Percentiles rank a stretch among this genome's conserved stretches.
Evolutionary conservation across 2,797 vertebrate species (phyloP).

Genomic region (Falco columbarius): DNA sequence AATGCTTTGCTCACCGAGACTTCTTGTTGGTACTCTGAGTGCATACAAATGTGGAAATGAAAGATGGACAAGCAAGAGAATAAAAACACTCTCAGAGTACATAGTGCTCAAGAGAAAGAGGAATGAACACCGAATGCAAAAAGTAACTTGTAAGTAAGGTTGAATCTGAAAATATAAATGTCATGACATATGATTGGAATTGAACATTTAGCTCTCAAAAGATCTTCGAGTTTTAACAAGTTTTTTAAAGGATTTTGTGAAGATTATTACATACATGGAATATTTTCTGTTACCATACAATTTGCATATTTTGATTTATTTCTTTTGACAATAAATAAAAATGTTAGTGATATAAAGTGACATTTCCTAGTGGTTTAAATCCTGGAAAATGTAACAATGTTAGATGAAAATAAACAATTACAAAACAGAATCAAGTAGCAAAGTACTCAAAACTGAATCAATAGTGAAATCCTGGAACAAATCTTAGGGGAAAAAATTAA

Average conservation of each 20-base stretch:
- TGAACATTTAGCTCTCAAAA: background rate
- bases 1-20: background rate
- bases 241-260: background rate
- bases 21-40: background rate
- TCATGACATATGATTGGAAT: background rate
- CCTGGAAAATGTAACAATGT: background rate
- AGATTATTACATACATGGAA: background rate
- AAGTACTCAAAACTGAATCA: background rate
- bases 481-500: background rate
- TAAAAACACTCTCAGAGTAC: background rate
- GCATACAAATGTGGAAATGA: slow-evolving; percentile 32
- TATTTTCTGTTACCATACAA: background rate
- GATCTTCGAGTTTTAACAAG: background rate
- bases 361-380: background rate
- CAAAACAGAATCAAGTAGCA: background rate
- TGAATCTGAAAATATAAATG: background rate
- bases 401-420: background rate
- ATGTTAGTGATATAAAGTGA: background rate
- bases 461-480: background rate
- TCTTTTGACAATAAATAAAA: background rate
- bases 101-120: background rate
- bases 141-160: background rate
- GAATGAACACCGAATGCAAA: background rate
- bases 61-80: background rate
- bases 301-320: background rate